Base-by-base conservation (phyloP, 2,113 vertebrate species). In the Cygnus buccinator region DNA sequence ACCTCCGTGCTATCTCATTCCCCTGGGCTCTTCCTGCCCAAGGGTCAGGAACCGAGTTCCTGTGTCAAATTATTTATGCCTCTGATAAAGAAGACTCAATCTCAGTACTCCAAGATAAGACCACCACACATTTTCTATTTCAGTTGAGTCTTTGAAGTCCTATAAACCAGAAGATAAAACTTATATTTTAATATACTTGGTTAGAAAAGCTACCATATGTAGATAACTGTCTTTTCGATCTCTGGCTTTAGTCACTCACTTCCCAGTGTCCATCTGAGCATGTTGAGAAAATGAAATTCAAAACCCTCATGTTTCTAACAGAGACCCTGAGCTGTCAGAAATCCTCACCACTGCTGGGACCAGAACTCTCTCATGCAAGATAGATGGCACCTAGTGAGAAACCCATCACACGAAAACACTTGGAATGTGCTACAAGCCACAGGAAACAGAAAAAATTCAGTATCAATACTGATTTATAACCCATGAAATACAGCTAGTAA, bases 41-140 rank as follows among this genome's bases (percentile, higher is more conserved):
- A 94, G 94, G 86, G 94, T 84, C 84, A 94, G 67, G 37, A 83
- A 50, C 48, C 87, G 55, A 72, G 72, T 95, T 55, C 87, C 59
- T 79, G 13, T 62, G 82, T 62, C 86, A 88, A 65, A 94, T 93
- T 84, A 89, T 88, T 97, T 97, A 87, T 62, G 89, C 68, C 66
- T 94, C 94, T 94, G 85, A 90, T 83, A 81, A 76, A 90, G 66
- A 95, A 5, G 72, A 78, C 65, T 90, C 68, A 63, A 39, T 88
- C 81, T 90, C 84, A 84, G 46, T 50, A 62, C 75, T 73, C 66
- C 58, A 23, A 95, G 87, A 94, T 84, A 96, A 95, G 39, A 55
- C 61, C 20, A 5, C 68, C 48, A 29, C 70, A 68, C n/a, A 46
- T 43, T 73, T 87, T 62, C 63, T n/a, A 41, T 17, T 33, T 4